Evolutionary conservation across 2,113 vertebrate species (phyloP), one percentile per base, ranked within the genome.

Genomic region (Murina feae): DNA sequence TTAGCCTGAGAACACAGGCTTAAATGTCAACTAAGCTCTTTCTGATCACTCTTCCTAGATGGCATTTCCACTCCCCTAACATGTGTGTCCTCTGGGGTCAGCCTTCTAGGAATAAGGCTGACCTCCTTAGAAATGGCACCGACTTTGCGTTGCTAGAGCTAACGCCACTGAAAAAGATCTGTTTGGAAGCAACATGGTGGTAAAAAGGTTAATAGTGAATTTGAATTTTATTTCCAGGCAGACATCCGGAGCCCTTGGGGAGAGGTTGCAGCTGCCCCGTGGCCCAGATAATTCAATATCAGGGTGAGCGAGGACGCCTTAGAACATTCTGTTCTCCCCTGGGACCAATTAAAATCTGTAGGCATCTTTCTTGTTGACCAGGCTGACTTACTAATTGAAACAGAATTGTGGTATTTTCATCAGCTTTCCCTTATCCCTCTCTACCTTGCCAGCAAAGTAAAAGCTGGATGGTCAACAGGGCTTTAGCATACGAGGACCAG

Each of bases 311-410:
- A 98, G 87, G 69, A 97, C 95, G 96, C 87, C 90, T 79, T 66
- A 95, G 97, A 98, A 98, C 96, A 95, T 97, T 97, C 60, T 96
- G 98, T 98, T 97, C 96, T 96, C 97, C 93, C 82, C 68, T 68
- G 89, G 96, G 96, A 95, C 86, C 87, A 79, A 95, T 97, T 97
- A 97, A 96, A 68, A 92, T 75, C 89, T 75, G 93, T 78, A 49
- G 84, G 80, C 79, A 97, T 95, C 86, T 95, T 95, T 96, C 94
- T 94, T 95, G 89, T 95, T 65, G 94, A 86, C 97, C 95, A 86
- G 95, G 82, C 93, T 95, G 66, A 96, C 96, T 97, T 93, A 94
- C 95, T 97, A 96, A 98, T 95, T 97, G 91, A 96, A 97, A 96
- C 11, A 79, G 51, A 30, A 30, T 58, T 94, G 51, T 44, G 91